phyloP scores from a whole-genome alignment of 1,140 invertebrate genomes.

The Nasonia vitripennis region DNA sequence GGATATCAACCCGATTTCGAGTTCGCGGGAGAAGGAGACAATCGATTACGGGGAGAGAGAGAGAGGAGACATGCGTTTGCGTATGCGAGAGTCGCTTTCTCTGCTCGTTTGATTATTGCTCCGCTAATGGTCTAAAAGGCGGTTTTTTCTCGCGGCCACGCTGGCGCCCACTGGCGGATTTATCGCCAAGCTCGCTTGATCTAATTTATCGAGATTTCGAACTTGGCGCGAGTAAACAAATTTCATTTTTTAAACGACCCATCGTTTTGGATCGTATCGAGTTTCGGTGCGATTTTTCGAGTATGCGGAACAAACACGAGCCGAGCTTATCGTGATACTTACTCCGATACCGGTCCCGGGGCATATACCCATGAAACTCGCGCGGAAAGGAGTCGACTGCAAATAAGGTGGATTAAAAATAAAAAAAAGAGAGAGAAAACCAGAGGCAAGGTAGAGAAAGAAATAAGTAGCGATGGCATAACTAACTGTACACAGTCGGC shows the following conservation, averaged over 20 bases:
- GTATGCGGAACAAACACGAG: no score
- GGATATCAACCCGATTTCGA: conserved; percentile 46
- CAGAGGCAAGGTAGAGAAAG: not conserved
- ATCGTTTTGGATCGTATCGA: no score
- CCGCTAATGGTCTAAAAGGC: conserved; percentile 13
- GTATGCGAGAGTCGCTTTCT: conserved; percentile 15
- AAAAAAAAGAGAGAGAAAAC: not conserved
- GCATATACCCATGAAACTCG: not conserved
- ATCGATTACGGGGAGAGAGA: conserved; percentile 36
- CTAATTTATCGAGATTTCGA: no score
- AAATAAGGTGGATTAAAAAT: not conserved
- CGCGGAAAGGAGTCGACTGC: not conserved
- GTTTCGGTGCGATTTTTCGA: no score
- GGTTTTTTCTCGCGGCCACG: not conserved
- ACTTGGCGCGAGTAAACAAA: no score
- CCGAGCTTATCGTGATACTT: not conserved
- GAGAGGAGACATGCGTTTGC: not conserved
- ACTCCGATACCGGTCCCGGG: not conserved
- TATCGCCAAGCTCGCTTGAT: not conserved
- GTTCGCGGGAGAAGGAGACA: conserved; percentile 20
- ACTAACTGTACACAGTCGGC: conserved; percentile 45
- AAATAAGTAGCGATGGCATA: conserved; percentile 26
- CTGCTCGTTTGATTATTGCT: conserved; percentile 7
- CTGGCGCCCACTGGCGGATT: not conserved
- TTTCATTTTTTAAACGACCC: no score